phyloP scores from a whole-genome alignment of 53 echinoderm and acorn worm species.

The Antedon mediterranea region DNA sequence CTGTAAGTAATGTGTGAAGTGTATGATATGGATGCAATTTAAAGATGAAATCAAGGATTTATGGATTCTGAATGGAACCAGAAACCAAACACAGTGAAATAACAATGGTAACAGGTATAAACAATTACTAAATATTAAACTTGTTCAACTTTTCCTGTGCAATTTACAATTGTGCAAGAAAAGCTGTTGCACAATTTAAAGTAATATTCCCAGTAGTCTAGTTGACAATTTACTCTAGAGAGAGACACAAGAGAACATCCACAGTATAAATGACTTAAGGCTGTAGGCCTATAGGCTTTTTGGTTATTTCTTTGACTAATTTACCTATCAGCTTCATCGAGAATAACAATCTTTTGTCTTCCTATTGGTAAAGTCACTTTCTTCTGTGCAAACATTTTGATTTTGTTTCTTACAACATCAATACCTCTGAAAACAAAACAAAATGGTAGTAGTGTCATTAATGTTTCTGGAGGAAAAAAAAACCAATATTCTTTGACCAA shows the following conservation, averaged over 20 bases:
- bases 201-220: no score
- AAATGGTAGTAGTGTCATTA: no score
- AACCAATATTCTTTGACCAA: no score
- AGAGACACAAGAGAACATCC: no score
- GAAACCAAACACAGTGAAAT: neutral
- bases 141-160: neutral
- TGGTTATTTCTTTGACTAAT: no score
- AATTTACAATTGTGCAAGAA: neutral
- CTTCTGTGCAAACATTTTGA: conserved; percentile 97
- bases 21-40: neutral
- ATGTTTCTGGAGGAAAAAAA: no score
- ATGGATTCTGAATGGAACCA: neutral
- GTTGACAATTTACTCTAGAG: no score
- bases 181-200: no score
- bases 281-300: no score
- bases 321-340: conserved; percentile 98
- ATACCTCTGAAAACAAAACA: conserved; percentile 81
- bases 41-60: neutral
- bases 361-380: conserved; percentile 91
- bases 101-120: neutral
- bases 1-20: no score
- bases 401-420: conserved; percentile 93
- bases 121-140: no score
- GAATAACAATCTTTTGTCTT: conserved; percentile 86
- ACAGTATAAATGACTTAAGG: no score